Percentiles rank a stretch among this genome's conserved stretches.
Evolutionary conservation across 2,888 invertebrate genomes (phyloP).

Genomic region (Desoria tigrina): DNA sequence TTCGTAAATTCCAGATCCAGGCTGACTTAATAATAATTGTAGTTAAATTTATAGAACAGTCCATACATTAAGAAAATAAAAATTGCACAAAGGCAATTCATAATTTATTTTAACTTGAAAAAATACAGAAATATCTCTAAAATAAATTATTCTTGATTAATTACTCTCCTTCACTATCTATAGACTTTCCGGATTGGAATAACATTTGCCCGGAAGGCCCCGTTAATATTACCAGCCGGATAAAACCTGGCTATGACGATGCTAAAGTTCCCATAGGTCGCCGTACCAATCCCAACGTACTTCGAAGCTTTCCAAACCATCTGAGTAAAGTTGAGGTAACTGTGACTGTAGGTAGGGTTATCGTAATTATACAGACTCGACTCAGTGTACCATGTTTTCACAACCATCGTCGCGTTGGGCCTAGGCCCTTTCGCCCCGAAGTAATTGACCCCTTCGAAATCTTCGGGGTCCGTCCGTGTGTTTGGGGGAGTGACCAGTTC

Average conservation of each 20-base stretch:
- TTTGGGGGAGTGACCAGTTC: constrained; percentile 21
- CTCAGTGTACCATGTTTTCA: constrained; percentile 36
- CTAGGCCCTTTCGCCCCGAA: constrained; percentile 15
- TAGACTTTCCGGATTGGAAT: constrained; percentile 11
- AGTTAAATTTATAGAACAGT: no score
- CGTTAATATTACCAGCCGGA: constrained; percentile 35
- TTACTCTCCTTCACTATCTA: no score
- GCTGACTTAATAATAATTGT: no score
- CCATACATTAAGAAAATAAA: no score
- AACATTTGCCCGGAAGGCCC: constrained; percentile 36
- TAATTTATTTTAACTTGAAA: no score
- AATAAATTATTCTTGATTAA: no score
- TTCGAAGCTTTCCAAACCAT: constrained; percentile 36
- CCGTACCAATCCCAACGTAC: constrained; percentile 28
- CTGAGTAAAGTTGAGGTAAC: constrained; percentile 32
- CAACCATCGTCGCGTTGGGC: constrained; percentile 23
- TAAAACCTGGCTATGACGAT: constrained; percentile 34
- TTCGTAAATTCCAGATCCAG: no score
- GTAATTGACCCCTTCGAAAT: constrained; percentile 30
- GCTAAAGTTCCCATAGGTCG: constrained; percentile 19
- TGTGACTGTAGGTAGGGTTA: constrained; percentile 23
- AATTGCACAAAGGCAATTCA: no score
- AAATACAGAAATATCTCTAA: no score
- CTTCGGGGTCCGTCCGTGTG: constrained; percentile 27
- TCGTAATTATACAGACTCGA: constrained; percentile 28